Percentiles rank a stretch among this genome's conserved stretches.
phyloP scores from a whole-genome alignment of 2,888 invertebrate species.

The Phaonia tiefii region DNA sequence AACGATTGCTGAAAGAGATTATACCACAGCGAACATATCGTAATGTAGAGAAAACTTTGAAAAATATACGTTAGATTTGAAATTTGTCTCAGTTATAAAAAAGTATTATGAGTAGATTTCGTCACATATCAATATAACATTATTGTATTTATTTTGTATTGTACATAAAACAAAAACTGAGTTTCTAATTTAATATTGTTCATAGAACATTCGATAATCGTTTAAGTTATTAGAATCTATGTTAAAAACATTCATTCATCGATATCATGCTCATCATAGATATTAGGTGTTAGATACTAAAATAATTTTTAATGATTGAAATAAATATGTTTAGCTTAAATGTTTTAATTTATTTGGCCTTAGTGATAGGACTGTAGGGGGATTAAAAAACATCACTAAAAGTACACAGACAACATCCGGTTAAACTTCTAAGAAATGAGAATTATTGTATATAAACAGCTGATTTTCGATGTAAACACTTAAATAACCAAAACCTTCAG shows the following conservation, averaged over 20 bases:
- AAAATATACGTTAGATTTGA: slow-evolving; percentile 72
- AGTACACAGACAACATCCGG: no score
- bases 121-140: no score
- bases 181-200: slow-evolving; percentile 41
- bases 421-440: no score
- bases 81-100: background rate
- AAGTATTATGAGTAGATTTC: background rate
- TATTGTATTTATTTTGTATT: background rate
- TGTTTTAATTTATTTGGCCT: no score
- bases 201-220: slow-evolving; percentile 47
- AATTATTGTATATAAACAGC: no score
- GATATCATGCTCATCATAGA: slow-evolving; percentile 21
- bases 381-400: no score
- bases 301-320: slow-evolving; percentile 43
- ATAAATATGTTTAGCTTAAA: slow-evolving; percentile 56
- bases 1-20: slow-evolving; percentile 88
- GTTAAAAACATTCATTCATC: slow-evolving; percentile 55
- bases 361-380: no score
- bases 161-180: slow-evolving; percentile 34
- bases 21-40: slow-evolving; percentile 89
- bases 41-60: slow-evolving; percentile 90
- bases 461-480: no score
- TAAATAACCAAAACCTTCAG: no score
- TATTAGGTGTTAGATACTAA: slow-evolving; percentile 37
- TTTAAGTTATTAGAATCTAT: slow-evolving; percentile 30